Conservation (phyloP, 2,888 invertebrate genomes). For the Spisula solida region DNA sequence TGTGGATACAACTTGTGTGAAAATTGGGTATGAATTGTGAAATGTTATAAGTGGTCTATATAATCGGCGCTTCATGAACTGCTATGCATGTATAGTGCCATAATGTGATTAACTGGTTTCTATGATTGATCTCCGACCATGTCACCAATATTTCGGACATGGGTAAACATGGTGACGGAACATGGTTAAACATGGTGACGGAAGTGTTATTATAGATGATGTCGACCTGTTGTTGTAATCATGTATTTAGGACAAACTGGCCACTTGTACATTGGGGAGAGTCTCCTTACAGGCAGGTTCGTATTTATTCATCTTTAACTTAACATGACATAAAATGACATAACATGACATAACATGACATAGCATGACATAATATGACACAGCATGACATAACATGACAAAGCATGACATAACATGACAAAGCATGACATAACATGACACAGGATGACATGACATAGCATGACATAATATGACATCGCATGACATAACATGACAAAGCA, state of each 20-base stretch:
- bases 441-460: no score
- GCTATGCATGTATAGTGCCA: not conserved
- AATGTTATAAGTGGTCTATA: no score
- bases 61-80: not conserved
- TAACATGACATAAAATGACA: no score
- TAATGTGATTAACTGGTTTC: not conserved
- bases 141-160: not conserved
- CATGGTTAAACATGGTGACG: slow-evolving; percentile 1
- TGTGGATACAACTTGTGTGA: not conserved
- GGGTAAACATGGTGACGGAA: not conserved
- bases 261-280: slow-evolving; percentile 71
- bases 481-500: no score
- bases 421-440: no score
- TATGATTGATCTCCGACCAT: not conserved
- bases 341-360: no score
- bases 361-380: no score
- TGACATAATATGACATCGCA: no score
- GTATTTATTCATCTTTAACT: not conserved
- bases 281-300: slow-evolving; percentile 70
- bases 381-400: no score
- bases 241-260: slow-evolving; percentile 70
- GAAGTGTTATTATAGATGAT: slow-evolving; percentile 44
- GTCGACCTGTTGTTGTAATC: slow-evolving; percentile 69
- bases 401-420: no score
- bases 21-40: not conserved